Conservation (phyloP, 2,888 invertebrate species). For the Torymus auratus region DNA sequence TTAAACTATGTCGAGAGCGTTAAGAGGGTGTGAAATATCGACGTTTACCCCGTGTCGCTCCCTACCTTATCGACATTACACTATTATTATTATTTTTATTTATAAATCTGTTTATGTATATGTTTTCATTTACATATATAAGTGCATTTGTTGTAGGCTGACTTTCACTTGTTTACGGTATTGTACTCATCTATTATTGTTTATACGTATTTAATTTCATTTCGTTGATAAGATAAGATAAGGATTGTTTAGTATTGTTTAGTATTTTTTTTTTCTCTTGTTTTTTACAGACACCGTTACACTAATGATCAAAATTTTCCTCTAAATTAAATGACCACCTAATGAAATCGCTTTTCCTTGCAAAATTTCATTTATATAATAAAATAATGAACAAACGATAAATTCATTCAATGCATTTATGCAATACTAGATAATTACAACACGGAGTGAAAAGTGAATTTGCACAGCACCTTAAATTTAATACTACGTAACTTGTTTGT, state of each 20-base stretch:
- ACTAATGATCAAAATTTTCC: no score
- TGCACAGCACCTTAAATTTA: not conserved
- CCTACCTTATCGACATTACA: not conserved
- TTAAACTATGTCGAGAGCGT: conserved; percentile 12
- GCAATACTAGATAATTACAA: conserved; percentile 36
- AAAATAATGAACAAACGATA: not conserved
- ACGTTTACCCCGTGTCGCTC: conserved; percentile 19
- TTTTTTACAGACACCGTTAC: no score
- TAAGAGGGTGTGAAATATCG: conserved; percentile 56
- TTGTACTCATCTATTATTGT: conserved; percentile 37
- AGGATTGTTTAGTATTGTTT: no score
- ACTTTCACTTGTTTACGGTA: conserved; percentile 26
- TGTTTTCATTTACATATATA: not conserved
- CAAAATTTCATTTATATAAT: not conserved
- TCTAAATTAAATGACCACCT: not conserved
- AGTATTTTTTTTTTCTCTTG: no score
- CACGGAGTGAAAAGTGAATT: conserved; percentile 24
- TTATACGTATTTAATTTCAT: not conserved
- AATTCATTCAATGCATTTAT: no score
- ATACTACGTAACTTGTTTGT: not conserved
- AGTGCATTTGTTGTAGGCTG: conserved; percentile 17
- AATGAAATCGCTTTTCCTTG: not conserved
- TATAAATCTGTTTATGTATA: not conserved
- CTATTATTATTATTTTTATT: conserved; percentile 1
- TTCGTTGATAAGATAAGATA: no score